Evolutionary conservation across 1,140 invertebrate species (phyloP), one percentile per base, ranked within the genome.

Genomic region (Eufriesea mexicana): DNA sequence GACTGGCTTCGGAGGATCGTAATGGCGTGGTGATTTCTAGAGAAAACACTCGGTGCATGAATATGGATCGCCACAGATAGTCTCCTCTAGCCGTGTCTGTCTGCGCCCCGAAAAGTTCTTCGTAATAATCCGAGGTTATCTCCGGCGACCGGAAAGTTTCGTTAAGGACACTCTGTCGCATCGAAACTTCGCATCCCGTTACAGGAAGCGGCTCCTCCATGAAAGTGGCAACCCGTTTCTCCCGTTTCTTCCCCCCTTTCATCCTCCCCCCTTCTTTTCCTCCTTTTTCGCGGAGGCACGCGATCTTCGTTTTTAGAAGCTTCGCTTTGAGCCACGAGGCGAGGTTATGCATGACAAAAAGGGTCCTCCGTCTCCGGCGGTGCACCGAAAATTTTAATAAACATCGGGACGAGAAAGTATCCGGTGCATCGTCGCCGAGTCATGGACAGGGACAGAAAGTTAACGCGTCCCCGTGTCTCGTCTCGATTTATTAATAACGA

Each of bases 281-380:
- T 49, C 16, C 45, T 18, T 45, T 71, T 49, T 71, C 18, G 64
- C 67, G 49, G n/a, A 8, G 62, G 2, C 54, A 47, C 77, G 47
- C 9, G 57, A 51, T 54, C 59, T 74, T 62, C 59, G 59, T 66
- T 80, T 80, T 80, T 45, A 64, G 59, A 54, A 51, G 79, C 70
- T 25, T 64, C 70, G 49, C 67, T 74, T 80, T 74, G 70, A 74
- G 28, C 49, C 8, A 28, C 14, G n/a, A 6, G 35, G 35, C 42
- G 45, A 62, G 57, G 70, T 61, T 80, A 73, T 64, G 79, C 70
- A 64, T 55, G 70, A 80, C 70, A 80, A 80, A 80, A 72, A 73
- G 78, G 28, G 12, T 42, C 42, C 76, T 55, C n/a, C 51, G 45
- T 45, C 20, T 55, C 28, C 23, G 71, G 12, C 18, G 70, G n/a